phyloP scores from a whole-genome alignment of 2,113 vertebrate species.

The Eptesicus fuscus region DNA sequence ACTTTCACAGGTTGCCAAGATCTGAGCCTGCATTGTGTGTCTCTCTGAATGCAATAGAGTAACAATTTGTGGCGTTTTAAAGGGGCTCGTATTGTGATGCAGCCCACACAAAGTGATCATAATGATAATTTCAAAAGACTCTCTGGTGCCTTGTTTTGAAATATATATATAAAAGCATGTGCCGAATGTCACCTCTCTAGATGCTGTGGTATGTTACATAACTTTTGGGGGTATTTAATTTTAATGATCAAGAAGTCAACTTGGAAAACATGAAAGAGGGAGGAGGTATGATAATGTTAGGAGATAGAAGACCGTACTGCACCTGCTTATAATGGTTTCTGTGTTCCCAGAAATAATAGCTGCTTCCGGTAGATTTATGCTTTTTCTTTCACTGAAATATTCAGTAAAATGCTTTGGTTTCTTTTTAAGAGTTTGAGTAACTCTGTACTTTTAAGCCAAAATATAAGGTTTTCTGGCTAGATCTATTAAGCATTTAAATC shows the following conservation, averaged over 20 bases:
- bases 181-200: not conserved
- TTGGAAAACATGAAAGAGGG: not conserved
- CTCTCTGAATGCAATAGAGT: slow-evolving; percentile 77
- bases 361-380: slow-evolving; percentile 14
- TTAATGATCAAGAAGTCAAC: not conserved
- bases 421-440: not conserved
- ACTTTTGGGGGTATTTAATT: not conserved
- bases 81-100: slow-evolving; percentile 72
- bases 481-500: not conserved
- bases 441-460: not conserved
- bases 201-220: not conserved
- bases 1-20: slow-evolving; percentile 94
- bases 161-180: slow-evolving; percentile 63
- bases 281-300: not conserved
- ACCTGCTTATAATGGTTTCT: not conserved
- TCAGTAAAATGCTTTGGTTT: not conserved
- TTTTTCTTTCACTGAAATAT: slow-evolving; percentile 32
- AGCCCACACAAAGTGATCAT: slow-evolving; percentile 68
- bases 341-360: slow-evolving; percentile 50
- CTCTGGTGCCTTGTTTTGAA: slow-evolving; percentile 49
- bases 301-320: not conserved
- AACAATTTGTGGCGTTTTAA: slow-evolving; percentile 79
- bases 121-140: slow-evolving; percentile 59
- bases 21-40: slow-evolving; percentile 83
- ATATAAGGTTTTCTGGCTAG: not conserved